Conservation (phyloP, 2,113 vertebrate genomes). For the Sebastes schlegelii region DNA sequence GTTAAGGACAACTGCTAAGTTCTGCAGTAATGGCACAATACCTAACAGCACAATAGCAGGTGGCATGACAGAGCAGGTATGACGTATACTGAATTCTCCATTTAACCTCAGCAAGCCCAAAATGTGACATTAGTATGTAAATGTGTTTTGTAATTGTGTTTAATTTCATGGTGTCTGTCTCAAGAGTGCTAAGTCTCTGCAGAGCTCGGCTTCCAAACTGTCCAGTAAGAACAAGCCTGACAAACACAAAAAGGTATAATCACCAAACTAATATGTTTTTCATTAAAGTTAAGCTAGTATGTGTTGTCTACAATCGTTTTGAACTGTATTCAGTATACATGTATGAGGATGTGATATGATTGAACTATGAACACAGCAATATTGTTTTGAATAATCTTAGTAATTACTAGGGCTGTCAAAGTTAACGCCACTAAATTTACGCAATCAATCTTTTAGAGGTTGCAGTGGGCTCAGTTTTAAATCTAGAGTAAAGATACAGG, state of each 20-base stretch:
- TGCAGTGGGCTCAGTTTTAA: no score
- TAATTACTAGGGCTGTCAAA: no score
- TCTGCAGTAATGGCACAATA: constrained; percentile 17
- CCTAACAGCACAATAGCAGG: constrained; percentile 11
- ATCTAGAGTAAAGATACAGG: no score
- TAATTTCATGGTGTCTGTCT: neutral
- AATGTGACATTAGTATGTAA: neutral
- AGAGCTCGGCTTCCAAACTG: constrained; percentile 21
- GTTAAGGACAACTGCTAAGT: constrained; percentile 49
- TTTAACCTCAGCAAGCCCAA: neutral
- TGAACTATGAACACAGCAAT: neutral
- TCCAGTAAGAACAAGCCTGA: constrained; percentile 50
- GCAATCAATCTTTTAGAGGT: no score
- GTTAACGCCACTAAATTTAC: no score
- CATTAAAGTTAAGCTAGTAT: neutral
- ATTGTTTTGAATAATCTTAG: neutral
- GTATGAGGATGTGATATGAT: neutral
- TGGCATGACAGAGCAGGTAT: constrained; percentile 59
- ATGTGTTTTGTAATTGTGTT: neutral
- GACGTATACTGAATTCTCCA: neutral
- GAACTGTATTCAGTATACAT: neutral
- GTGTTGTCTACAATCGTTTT: neutral
- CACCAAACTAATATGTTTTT: neutral
- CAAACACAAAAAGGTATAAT: constrained; percentile 65
- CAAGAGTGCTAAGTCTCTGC: constrained; percentile 17